Percentiles rank a stretch among this genome's conserved stretches.
These are phyloP conservation scores for Halcyon smyrnensis DNA, from an alignment of 2,797 vertebrate genomes.

Conservation along the genomic window DNA sequence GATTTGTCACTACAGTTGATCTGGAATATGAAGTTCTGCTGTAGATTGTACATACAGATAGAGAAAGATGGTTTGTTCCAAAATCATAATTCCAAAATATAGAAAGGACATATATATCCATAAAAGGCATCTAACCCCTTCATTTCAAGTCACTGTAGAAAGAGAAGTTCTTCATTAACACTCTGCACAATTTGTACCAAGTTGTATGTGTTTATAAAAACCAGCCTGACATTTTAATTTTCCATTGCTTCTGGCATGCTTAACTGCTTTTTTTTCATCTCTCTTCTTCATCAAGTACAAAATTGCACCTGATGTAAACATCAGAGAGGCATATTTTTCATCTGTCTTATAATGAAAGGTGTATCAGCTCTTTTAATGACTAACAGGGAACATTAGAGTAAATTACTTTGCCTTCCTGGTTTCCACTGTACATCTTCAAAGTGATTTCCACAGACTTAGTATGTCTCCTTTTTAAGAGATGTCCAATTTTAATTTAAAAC, in stretches of 20 bases:
- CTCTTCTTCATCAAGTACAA: constrained; percentile 6
- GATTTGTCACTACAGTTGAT: not conserved
- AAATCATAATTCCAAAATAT: not conserved
- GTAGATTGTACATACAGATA: not conserved
- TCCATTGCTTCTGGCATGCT: not conserved
- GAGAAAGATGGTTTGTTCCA: not conserved
- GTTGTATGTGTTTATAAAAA: not conserved
- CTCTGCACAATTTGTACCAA: not conserved
- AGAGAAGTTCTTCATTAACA: constrained; percentile 5
- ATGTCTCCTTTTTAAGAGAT: not conserved
- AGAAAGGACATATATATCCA: not conserved
- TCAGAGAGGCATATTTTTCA: not conserved
- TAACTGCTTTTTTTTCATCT: not conserved
- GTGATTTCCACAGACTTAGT: not conserved
- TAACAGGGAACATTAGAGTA: not conserved
- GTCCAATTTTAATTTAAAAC: not conserved
- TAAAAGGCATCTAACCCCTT: not conserved
- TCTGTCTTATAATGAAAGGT: not conserved
- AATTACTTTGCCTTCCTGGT: not conserved
- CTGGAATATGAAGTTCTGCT: not conserved
- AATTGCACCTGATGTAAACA: not conserved
- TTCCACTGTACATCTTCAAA: not conserved
- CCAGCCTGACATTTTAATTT: constrained; percentile 7
- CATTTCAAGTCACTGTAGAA: not conserved
- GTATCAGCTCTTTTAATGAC: not conserved